Conservation (phyloP, 2,888 invertebrate species). For the Patella caerulea region DNA sequence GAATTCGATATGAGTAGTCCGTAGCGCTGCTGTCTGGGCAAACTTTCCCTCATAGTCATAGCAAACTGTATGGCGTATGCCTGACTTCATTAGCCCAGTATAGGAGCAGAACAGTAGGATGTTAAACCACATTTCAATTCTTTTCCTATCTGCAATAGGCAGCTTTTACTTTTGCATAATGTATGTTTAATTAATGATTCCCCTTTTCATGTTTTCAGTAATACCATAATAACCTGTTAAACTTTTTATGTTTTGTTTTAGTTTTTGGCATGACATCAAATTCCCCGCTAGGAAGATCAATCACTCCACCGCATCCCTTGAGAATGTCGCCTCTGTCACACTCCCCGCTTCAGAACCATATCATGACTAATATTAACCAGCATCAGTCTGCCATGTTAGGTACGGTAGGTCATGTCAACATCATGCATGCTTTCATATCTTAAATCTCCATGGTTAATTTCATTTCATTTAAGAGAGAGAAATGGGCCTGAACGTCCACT, state of each 20-base stretch:
- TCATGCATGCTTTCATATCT: conserved; percentile 11
- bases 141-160: neutral
- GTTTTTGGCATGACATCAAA: conserved; percentile 31
- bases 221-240: no score
- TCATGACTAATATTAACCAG: conserved; percentile 42
- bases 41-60: no score
- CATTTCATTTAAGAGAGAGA: no score
- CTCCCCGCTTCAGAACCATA: conserved; percentile 43
- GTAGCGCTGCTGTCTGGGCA: no score
- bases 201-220: neutral
- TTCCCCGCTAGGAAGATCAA: conserved; percentile 37
- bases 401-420: no score
- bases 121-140: no score
- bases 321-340: conserved; percentile 30
- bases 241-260: neutral
- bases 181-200: neutral
- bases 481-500: no score
- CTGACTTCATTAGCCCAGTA: no score
- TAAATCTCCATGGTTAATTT: no score
- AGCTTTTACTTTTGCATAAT: neutral
- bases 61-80: no score
- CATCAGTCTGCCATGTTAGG: neutral
- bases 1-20: no score
- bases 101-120: no score
- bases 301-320: conserved; percentile 45